These are phyloP conservation scores for Acanthosoma haemorrhoidale DNA, from an alignment of 2,888 invertebrate genomes.

Conservation along the genomic window DNA sequence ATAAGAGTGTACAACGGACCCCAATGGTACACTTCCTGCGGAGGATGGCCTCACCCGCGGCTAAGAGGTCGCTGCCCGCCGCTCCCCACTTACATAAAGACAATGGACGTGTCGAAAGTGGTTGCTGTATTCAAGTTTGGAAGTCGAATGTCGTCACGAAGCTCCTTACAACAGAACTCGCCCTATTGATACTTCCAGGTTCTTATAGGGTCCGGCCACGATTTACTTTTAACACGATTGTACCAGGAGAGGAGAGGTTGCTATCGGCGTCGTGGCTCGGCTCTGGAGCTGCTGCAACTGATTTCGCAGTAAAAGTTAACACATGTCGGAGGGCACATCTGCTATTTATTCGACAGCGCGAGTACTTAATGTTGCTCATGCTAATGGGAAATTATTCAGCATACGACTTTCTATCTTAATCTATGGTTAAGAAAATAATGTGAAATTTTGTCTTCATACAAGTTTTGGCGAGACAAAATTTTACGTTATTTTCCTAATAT, in stretches of 20 bases:
- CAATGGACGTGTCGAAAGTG: conserved; percentile 19
- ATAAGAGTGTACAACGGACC: no score
- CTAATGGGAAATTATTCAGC: no score
- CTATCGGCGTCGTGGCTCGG: not conserved
- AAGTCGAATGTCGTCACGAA: conserved; percentile 2
- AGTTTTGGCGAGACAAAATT: no score
- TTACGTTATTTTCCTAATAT: no score
- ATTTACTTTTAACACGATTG: conserved; percentile 4
- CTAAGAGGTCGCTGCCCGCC: conserved; percentile 15
- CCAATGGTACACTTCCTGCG: conserved; percentile 15
- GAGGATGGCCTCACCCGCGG: not conserved
- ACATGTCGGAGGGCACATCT: not conserved
- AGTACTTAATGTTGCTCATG: no score
- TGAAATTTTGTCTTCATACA: no score
- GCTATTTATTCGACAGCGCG: no score
- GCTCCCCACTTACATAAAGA: conserved; percentile 12
- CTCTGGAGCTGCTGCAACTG: not conserved
- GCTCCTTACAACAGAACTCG: conserved; percentile 16
- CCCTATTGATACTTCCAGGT: conserved; percentile 5
- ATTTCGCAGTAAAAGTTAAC: not conserved
- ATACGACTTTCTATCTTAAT: no score
- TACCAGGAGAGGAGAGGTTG: not conserved
- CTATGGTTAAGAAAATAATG: no score
- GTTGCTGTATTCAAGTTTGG: conserved; percentile 12
- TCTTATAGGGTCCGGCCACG: not conserved